Conservation (phyloP, 2,888 invertebrate species). For the Drosophila monieri region DNA sequence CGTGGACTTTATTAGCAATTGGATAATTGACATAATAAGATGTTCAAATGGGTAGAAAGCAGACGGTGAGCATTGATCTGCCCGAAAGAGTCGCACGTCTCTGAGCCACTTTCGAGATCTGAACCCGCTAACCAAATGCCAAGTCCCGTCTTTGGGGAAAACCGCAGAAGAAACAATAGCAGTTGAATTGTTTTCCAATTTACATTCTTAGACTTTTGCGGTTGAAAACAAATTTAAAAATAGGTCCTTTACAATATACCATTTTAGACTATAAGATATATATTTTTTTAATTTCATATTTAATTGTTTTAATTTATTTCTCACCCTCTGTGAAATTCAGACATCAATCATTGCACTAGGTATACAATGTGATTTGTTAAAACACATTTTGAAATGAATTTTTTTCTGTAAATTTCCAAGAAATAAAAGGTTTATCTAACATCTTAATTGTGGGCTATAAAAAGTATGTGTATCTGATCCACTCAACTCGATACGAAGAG, state of each 20-base stretch:
- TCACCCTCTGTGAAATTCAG: not conserved
- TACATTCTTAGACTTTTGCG: not conserved
- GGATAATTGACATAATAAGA: conserved; percentile 75
- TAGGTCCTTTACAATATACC: too few species aligned
- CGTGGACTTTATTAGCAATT: conserved; percentile 75
- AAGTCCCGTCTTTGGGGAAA: not conserved
- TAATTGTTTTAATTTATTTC: not conserved
- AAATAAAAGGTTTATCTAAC: conserved; percentile 22
- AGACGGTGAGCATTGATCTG: conserved; percentile 23
- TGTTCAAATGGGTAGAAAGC: conserved; percentile 54
- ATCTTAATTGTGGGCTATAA: conserved; percentile 26
- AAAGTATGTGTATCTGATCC: conserved; percentile 18
- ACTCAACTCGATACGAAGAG: conserved; percentile 14
- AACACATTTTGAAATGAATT: conserved; percentile 1
- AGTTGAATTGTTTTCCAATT: not conserved
- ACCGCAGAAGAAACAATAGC: not conserved
- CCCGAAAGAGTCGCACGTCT: conserved; percentile 8
- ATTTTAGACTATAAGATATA: too few species aligned
- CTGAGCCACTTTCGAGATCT: conserved; percentile 30
- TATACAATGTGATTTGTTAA: conserved; percentile 3
- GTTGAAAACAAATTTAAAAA: not conserved
- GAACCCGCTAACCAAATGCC: not conserved
- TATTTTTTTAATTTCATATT: not conserved
- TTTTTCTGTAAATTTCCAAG: conserved; percentile 14
- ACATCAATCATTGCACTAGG: not conserved